Conservation (phyloP, 2,888 invertebrate genomes). For the Andrena marginata region DNA sequence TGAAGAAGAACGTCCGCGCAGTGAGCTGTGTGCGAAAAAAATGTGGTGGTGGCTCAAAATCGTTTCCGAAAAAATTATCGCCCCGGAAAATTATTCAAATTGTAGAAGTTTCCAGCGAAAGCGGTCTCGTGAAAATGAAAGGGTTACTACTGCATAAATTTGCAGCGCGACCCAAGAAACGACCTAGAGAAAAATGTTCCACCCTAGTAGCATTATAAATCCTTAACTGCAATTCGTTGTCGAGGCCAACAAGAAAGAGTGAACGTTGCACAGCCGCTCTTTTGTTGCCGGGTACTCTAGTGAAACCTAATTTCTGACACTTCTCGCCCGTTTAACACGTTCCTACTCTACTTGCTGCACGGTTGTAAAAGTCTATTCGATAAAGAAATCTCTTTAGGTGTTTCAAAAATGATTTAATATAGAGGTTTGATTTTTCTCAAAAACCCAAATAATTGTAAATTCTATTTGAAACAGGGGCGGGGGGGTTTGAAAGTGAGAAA, state of each 20-base stretch:
- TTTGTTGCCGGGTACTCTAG: constrained; percentile 6
- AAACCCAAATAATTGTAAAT: too few species aligned
- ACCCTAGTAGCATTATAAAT: constrained; percentile 17
- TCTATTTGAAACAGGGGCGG: too few species aligned
- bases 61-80: not conserved
- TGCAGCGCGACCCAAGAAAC: not conserved
- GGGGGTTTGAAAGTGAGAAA: too few species aligned
- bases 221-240: constrained; percentile 3
- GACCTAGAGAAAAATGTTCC: not conserved
- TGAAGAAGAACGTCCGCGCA: not conserved
- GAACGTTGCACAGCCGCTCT: not conserved
- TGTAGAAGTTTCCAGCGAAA: not conserved
- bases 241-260: not conserved
- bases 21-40: not conserved
- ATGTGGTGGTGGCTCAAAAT: too few species aligned
- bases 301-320: not conserved
- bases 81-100: not conserved
- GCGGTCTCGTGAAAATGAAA: not conserved
- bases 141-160: not conserved
- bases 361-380: too few species aligned
- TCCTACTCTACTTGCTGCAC: not conserved
- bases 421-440: too few species aligned
- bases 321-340: constrained; percentile 4
- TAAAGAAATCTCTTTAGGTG: too few species aligned
- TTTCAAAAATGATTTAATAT: too few species aligned